Conservation (phyloP, 2,797 vertebrate species). For the Sebastes variabilis region DNA sequence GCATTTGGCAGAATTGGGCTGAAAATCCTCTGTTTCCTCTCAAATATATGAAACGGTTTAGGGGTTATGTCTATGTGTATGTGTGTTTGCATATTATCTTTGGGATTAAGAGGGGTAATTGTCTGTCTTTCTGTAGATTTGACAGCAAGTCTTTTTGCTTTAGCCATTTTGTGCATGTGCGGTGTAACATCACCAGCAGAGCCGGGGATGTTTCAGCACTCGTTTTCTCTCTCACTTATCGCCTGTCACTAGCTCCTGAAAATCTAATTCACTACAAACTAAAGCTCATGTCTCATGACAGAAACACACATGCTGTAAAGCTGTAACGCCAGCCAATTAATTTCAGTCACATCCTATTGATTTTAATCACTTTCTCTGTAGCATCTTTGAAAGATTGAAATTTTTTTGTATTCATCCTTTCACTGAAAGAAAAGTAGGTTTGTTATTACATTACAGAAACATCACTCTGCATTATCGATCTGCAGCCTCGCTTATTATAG, state of each 20-base stretch:
- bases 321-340: constrained; percentile 15
- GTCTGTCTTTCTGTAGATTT: constrained; percentile 40
- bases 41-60: constrained; percentile 34
- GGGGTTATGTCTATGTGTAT: constrained; percentile 26
- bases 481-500: constrained; percentile 42
- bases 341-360: constrained; percentile 38
- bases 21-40: constrained; percentile 50
- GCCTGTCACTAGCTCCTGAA: constrained; percentile 34
- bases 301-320: constrained; percentile 36
- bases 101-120: constrained; percentile 59
- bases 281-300: constrained; percentile 24
- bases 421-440: constrained; percentile 9
- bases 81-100: constrained; percentile 61
- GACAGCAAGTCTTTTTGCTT: constrained; percentile 6
- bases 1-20: constrained; percentile 34
- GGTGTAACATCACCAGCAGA: not conserved
- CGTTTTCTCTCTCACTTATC: constrained; percentile 12
- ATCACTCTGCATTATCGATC: constrained; percentile 63
- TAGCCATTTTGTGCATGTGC: constrained; percentile 29
- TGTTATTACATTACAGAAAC: constrained; percentile 44
- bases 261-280: constrained; percentile 40
- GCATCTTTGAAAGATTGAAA: constrained; percentile 23
- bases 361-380: constrained; percentile 33
- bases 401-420: constrained; percentile 17
- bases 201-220: constrained; percentile 5